These are phyloP conservation scores for Muntiacus reevesi DNA, from an alignment of 2,113 vertebrate species.

Conservation along the genomic window DNA sequence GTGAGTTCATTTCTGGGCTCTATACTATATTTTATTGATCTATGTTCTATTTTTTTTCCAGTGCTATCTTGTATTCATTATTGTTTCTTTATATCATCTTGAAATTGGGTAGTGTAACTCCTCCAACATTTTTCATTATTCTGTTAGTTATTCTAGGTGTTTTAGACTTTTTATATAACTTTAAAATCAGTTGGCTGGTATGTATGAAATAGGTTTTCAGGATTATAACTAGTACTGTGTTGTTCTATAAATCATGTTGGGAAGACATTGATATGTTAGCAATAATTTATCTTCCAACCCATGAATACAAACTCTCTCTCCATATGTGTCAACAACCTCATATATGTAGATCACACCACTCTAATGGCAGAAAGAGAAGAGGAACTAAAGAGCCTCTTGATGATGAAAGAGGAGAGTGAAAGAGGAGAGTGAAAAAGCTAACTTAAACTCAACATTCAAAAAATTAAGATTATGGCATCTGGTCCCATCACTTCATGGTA, in stretches of 20 bases:
- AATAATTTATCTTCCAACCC: not conserved
- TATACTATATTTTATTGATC: not conserved
- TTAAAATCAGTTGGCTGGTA: not conserved
- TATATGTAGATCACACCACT: too few species aligned
- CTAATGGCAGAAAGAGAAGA: too few species aligned
- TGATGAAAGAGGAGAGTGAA: too few species aligned
- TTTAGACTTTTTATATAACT: not conserved
- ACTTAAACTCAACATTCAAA: too few species aligned
- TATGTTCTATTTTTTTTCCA: not conserved
- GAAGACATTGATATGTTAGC: not conserved
- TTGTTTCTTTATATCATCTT: not conserved
- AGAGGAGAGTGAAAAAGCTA: too few species aligned
- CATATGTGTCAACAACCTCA: not conserved
- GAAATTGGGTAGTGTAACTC: not conserved
- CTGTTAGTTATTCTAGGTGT: not conserved
- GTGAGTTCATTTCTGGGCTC: not conserved
- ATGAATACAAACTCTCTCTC: not conserved
- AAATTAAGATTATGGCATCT: too few species aligned
- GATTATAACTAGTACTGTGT: not conserved
- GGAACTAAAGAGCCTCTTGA: too few species aligned
- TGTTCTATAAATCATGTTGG: not conserved
- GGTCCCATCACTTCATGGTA: too few species aligned
- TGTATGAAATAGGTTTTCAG: not conserved
- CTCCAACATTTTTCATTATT: not conserved
- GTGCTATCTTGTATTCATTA: not conserved